Percentiles rank a stretch among this genome's conserved stretches.
These are phyloP conservation scores for Phoebastria nigripes DNA, from an alignment of 2,797 vertebrate species.

Conservation along the genomic window DNA sequence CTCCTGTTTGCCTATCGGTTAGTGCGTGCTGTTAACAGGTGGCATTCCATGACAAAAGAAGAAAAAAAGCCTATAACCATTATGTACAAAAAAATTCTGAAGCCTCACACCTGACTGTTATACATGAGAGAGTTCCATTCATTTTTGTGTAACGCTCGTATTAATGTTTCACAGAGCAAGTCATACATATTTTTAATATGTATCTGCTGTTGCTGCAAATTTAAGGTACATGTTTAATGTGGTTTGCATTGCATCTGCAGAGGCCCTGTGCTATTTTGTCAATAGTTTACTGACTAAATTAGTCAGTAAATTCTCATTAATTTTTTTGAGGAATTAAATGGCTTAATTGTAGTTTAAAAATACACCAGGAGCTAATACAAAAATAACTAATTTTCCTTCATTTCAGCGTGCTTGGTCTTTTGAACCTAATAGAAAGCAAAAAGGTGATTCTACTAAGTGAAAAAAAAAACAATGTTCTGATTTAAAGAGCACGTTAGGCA, in stretches of 20 bases:
- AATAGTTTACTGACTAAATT: background rate
- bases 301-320: background rate
- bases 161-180: background rate
- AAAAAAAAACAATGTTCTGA: background rate
- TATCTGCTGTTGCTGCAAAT: background rate
- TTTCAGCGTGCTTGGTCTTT: background rate
- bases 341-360: background rate
- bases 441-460: background rate
- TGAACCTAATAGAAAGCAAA: background rate
- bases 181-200: background rate
- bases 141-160: background rate
- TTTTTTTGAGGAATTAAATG: background rate
- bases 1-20: background rate
- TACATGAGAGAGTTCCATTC: background rate
- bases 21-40: background rate
- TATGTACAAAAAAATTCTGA: background rate
- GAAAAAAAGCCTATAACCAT: background rate
- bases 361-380: background rate
- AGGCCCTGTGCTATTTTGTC: background rate
- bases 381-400: background rate
- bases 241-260: background rate
- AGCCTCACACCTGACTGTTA: background rate
- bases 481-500: background rate
- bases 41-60: background rate
- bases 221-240: background rate